Evolutionary conservation across 1,140 invertebrate genomes (phyloP), one percentile per base, ranked within the genome.

Genomic region (Saccostrea glomerata): DNA sequence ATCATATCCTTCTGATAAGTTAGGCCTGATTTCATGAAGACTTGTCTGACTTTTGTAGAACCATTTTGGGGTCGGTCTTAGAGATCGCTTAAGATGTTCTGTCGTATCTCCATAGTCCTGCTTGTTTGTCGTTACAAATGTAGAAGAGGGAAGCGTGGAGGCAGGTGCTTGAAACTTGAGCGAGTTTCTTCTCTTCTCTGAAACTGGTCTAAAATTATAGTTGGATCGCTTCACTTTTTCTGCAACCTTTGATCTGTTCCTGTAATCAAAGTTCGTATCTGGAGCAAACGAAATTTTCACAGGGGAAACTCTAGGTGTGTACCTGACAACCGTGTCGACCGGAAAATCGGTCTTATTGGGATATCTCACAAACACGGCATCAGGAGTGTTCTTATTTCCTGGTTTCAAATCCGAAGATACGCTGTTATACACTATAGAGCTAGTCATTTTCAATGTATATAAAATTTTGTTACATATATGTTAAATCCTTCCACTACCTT

Each of bases 161-260:
- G 70, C 70, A 30, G 70, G 70, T 77, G 70, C 70, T 77, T 77
- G 70, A 30, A 77, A 77, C 15, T 77, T 77, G 11, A 77, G 70
- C 25, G 70, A 77, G 25, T 77, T 77, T 77, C 70, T 77, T 36
- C 70, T 77, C 25, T 77, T 77, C 25, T 77, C 70, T 2, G 70
- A 77, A 11, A 77, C 70, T 13, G 70, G 70, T 77, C 25, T 77
- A 77, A 77, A 77, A 77, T 25, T 30, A 25, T 77, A 77, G 15
- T 77, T 77, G 9, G 70, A 77, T 77, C 70, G 23, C 30, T 77
- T 77, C 70, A 77, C 70, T 25, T 77, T 77, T 77, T 77, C 70
- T 77, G 70, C 70, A 7, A 77, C 70, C 25, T 77, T 77, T 15
- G 70, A 77, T 77, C 36, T 77, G 17, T 77, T 77, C 25, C 25